A percentile compares a stretch with the other conserved stretches of the same genome.
phyloP scores from a whole-genome alignment of 2,888 invertebrate species.

The Geophilus truncorum region DNA sequence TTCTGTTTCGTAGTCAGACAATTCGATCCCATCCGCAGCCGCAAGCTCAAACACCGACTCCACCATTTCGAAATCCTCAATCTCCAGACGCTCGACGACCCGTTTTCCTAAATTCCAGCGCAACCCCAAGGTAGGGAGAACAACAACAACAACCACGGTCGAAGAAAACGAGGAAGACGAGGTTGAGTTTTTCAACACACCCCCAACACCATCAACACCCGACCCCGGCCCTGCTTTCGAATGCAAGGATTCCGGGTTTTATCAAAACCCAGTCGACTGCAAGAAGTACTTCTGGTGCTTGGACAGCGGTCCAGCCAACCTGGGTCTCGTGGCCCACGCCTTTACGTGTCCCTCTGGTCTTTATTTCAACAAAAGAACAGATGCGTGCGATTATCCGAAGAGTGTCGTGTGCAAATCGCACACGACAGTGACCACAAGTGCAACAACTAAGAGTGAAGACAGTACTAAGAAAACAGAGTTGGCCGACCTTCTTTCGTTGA shows the following conservation, averaged over 20 bases:
- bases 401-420: constrained; percentile 60
- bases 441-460: not conserved
- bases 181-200: constrained; percentile 53
- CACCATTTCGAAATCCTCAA: not conserved
- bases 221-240: constrained; percentile 83
- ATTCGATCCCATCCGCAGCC: not conserved
- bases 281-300: constrained; percentile 94
- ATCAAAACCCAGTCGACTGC: constrained; percentile 83
- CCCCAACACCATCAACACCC: constrained; percentile 82
- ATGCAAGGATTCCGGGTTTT: constrained; percentile 89
- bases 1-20: not conserved
- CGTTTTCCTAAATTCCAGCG: not conserved
- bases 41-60: constrained; percentile 20
- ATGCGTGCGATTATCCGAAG: constrained; percentile 85
- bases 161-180: constrained; percentile 32
- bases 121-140: not conserved
- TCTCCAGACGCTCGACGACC: not conserved
- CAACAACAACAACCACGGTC: constrained; percentile 37
- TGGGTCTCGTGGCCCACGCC: constrained; percentile 84
- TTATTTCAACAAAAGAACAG: constrained; percentile 83
- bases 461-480: constrained; percentile 34
- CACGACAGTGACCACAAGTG: constrained; percentile 40
- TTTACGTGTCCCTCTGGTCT: constrained; percentile 90
- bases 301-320: constrained; percentile 67
- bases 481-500: constrained; percentile 40